These are phyloP conservation scores for Epinephelus lanceolatus DNA, from an alignment of 2,113 vertebrate species.

Conservation along the genomic window DNA sequence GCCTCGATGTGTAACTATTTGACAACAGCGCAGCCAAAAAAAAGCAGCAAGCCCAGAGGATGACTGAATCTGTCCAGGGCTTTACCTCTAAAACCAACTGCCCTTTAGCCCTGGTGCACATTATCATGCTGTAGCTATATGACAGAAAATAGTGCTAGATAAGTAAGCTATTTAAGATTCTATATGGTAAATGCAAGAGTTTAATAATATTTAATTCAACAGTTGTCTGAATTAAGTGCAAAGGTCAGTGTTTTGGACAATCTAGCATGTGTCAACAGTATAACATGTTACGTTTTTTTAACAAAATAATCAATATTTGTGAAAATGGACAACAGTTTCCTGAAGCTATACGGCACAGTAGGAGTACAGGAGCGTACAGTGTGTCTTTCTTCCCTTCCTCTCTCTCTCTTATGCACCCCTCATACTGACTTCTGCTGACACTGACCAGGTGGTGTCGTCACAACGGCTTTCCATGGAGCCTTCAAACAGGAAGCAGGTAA, in stretches of 20 bases:
- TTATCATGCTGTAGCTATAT: neutral
- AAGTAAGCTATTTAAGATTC: neutral
- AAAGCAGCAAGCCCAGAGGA: slow-evolving; percentile 7
- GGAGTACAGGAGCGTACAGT: neutral
- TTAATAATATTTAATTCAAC: slow-evolving; percentile 8
- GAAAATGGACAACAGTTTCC: slow-evolving; percentile 21
- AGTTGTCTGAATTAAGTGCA: slow-evolving; percentile 18
- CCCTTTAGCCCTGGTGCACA: neutral
- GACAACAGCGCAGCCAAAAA: slow-evolving; percentile 50
- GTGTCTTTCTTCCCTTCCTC: slow-evolving; percentile 16
- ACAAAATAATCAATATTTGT: slow-evolving; percentile 28
- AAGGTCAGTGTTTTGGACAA: slow-evolving; percentile 18
- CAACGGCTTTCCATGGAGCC: slow-evolving; percentile 69
- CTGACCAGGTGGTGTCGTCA: slow-evolving; percentile 83
- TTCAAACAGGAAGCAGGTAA: slow-evolving; percentile 77
- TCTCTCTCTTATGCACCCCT: slow-evolving; percentile 17
- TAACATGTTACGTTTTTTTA: neutral
- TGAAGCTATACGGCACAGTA: neutral
- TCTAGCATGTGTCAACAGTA: neutral
- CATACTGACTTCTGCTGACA: slow-evolving; percentile 81
- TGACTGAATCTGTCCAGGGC: slow-evolving; percentile 13
- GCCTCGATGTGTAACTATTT: slow-evolving; percentile 25
- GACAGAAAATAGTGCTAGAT: neutral
- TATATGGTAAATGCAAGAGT: slow-evolving; percentile 14
- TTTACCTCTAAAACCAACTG: slow-evolving; percentile 9